Evolutionary conservation across 2,888 invertebrate genomes (phyloP).

Genomic region (Hyalella azteca): DNA sequence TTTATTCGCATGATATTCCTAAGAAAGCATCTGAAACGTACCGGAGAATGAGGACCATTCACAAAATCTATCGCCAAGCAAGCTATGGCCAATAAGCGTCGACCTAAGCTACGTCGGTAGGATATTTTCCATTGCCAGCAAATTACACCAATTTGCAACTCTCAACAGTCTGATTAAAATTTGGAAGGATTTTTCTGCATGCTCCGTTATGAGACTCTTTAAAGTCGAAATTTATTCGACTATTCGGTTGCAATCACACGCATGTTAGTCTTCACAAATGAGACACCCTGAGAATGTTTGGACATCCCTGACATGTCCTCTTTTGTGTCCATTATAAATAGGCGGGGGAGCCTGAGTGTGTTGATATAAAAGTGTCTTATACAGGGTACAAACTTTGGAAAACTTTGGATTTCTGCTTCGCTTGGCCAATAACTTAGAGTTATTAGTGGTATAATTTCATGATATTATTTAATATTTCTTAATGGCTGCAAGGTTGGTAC

Average conservation of each 20-base stretch:
- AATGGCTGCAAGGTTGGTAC: too few species aligned
- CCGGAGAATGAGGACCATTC: conserved; percentile 2
- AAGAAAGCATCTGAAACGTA: not conserved
- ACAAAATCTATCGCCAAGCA: conserved; percentile 5
- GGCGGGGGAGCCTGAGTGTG: too few species aligned
- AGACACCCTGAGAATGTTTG: not conserved
- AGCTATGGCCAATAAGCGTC: conserved; percentile 16
- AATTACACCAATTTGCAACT: not conserved
- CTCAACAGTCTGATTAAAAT: conserved; percentile 16
- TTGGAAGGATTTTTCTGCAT: not conserved
- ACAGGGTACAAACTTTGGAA: too few species aligned
- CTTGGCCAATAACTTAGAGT: too few species aligned
- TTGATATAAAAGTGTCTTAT: too few species aligned
- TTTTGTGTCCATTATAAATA: not conserved
- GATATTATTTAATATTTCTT: too few species aligned
- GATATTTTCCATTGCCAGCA: not conserved
- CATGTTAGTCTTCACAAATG: not conserved
- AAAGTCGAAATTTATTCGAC: conserved; percentile 3
- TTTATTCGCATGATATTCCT: conserved; percentile 19
- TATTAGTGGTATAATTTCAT: too few species aligned
- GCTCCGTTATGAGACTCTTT: not conserved
- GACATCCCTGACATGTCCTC: not conserved
- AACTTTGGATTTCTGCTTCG: too few species aligned
- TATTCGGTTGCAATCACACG: conserved; percentile 16
- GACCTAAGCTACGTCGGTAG: not conserved